phyloP scores from a whole-genome alignment of 1,140 invertebrate species.

The Caenorhabditis remanei region DNA sequence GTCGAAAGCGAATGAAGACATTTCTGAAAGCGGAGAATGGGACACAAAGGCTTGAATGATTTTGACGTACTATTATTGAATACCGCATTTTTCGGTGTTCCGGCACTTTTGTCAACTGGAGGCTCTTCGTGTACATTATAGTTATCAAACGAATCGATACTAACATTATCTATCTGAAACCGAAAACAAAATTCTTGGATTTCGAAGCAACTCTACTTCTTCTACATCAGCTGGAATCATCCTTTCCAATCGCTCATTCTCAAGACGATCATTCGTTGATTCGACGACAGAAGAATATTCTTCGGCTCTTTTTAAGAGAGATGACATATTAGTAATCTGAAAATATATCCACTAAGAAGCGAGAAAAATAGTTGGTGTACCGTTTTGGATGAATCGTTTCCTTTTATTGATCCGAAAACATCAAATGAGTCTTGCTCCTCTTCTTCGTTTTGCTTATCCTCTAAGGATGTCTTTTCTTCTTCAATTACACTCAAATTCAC shows the following conservation, averaged over 20 bases:
- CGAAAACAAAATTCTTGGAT: too few species aligned
- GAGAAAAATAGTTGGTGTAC: background rate
- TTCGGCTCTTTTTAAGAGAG: background rate
- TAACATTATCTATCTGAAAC: background rate
- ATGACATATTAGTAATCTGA: slow-evolving; percentile 17
- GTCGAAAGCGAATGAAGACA: slow-evolving; percentile 23
- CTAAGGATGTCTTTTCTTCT: background rate
- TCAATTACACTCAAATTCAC: slow-evolving; percentile 48
- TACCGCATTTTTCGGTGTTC: slow-evolving; percentile 21
- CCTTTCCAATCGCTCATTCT: slow-evolving; percentile 8
- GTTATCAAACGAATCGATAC: slow-evolving; percentile 32
- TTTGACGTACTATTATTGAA: slow-evolving; percentile 2
- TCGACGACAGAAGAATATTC: slow-evolving; percentile 14
- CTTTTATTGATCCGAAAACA: background rate
- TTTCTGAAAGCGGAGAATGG: slow-evolving; percentile 4
- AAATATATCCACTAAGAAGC: background rate
- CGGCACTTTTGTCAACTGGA: background rate
- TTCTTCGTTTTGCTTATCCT: background rate
- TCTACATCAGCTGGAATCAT: slow-evolving; percentile 9
- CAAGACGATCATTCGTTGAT: background rate
- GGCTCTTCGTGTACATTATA: background rate
- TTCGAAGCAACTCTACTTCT: too few species aligned
- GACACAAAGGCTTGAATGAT: background rate
- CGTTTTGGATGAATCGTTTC: background rate
- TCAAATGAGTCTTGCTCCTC: slow-evolving; percentile 7